Evolutionary conservation across 2,797 vertebrate genomes (phyloP), one percentile per base, ranked within the genome.

Genomic region (Labroides dimidiatus): DNA sequence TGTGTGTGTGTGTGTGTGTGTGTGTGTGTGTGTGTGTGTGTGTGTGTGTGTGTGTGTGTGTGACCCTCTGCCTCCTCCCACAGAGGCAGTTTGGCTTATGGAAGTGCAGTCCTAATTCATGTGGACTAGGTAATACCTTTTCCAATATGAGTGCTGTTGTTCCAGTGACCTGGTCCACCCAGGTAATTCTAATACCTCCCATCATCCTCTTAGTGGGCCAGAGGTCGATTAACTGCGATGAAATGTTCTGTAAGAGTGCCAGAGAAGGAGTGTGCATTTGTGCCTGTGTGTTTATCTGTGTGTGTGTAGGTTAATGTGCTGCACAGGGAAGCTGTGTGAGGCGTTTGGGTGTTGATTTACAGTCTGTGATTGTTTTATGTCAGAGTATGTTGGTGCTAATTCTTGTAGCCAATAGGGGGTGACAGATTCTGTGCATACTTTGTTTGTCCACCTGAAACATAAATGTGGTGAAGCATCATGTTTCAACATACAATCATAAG

Each of bases 181-280:
- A 72, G 80, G 72, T 81, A 62, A 73, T 74, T 67, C 65, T 87
- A 84, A 87, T 78, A 76, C 77, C 69, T 75, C 37, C 59, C 69
- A 43, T 87, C 82, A 88, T 91, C 91, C 84, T 89, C 87, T 89
- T 86, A 86, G 56, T 20, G 77, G 72, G 69, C 51, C 62, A 72
- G 33, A 82, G 81, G 81, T 84, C 50, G 69, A 83, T 83, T 84
- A 80, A 77, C 68, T 61, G 57, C 54, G 60, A 81, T 85, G 69
- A 83, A 84, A 80, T 80, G 53, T 69, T 79, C 65, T 33, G 65
- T 33, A 57, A 71, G 64, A 17, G 41, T 53, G 47, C 16, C 24
- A 33, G 24, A 51, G 10, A 7, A n/a, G 9, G 64, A 19, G 39
- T 60, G 50, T 42, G 49, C 64, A 21, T 48, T 30, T 51, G 33